Base-by-base conservation (phyloP, 2,113 vertebrate species). In the Parus major region DNA sequence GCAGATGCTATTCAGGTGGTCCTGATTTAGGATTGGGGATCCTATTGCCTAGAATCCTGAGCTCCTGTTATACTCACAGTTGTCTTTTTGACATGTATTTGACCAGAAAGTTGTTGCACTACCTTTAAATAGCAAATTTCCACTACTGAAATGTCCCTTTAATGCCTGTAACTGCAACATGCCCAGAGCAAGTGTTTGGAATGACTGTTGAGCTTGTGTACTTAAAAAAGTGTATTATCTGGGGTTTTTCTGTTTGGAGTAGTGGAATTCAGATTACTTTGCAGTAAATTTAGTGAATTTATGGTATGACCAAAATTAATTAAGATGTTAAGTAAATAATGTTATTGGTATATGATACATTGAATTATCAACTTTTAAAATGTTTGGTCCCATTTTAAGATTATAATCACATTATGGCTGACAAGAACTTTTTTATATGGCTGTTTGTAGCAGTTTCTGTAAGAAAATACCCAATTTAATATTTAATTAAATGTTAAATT, bases 401-500 rank as follows among this genome's bases (percentile, higher is more conserved):
- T 82, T 71, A 31, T 64, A 57, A 16, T 72, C 25, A 56, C 9
- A 11, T 41, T 52, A 31, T 25, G 15, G 36, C 28, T 59, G 35
- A 55, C 12, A 76, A 64, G 13, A 65, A 29, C 10, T 41, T 33
- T 0, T 20, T 71, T 27, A 35, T 31, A 24, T 75, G 13, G 10
- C 28, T 82, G 28, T 36, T 63, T 68, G 23, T 57, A 93, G 50
- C 46, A 46, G 15, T 61, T 83, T 81, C 56, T 88, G 13, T 60
- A 69, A 95, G 52, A 91, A 95, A 95, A 94, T 65, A 56, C 4
- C n/a, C 66, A 25, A n/a, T 73, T 46, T 91, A 13, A 42, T 87
- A 70, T 53, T 91, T 76, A 80, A 79, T 49, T 60, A 59, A 77
- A 59, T 68, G 35, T 52, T 41, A 73, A 92, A 88, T 86, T 71